Base-by-base conservation (phyloP, 2,888 invertebrate genomes). In the Drosophila robusta region DNA sequence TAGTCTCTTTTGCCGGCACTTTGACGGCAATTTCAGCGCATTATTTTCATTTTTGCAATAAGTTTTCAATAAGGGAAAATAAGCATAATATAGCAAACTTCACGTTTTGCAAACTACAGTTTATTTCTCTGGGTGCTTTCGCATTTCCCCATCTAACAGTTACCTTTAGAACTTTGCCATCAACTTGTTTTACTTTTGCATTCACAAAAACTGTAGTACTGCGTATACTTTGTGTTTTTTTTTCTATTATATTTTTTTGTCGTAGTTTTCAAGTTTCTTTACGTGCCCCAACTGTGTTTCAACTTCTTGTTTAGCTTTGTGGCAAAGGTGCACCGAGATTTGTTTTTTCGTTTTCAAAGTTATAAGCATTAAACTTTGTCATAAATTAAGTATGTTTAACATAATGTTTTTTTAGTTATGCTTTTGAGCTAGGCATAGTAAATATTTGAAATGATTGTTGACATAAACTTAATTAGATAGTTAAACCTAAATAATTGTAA, bases 61-160 rank as follows among this genome's bases (percentile, higher is more conserved):
- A 72, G 69, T 72, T 76, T 80, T 69, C 77, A 77, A 73, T 69
- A 57, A 14, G 36, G 44, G 39, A 62, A 56, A 71, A 77, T 63
- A 76, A 68, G 77, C 68, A 76, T 69, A 78, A 80, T 78, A 68
- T 65, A 38, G 77, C 16, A 60, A 76, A 78, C 49, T 76, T 68
- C 62, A 72, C 68, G 80, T 64, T 67, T 36, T 57, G 63, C 61
- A 32, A 75, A 62, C 71, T 77, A 36, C 67, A 62, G 76, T 78
- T 61, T 49, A 63, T 63, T 63, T 66, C 56, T 29, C 42, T 24
- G 7, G 41, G 9, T 51, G 46, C 39, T 39, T 34, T 50, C 18
- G 36, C 50, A 54, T 26, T 54, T 50, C 34, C 16, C 36, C 54
- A 22, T 7, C 16, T 8, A 34, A 34, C 26, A 36, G 69, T 56